Conservation (phyloP, 2,797 vertebrate species). For the Borostomias antarcticus region DNA sequence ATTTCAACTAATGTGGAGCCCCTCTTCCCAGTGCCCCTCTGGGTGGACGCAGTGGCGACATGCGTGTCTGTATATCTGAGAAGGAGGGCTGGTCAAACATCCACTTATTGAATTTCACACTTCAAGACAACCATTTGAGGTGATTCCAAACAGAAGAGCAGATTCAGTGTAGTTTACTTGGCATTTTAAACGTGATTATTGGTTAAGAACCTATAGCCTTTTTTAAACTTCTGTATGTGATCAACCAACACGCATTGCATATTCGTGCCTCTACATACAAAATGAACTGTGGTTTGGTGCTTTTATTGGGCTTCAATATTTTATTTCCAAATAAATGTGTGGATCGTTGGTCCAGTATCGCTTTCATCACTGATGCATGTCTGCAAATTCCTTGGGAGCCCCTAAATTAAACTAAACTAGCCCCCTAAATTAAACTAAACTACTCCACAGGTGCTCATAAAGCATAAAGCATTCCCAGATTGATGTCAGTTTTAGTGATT, state of each 20-base stretch:
- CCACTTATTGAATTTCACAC: constrained; percentile 26
- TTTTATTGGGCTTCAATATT: too few species aligned
- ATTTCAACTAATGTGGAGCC: neutral
- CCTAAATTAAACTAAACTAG: too few species aligned
- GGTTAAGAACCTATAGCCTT: neutral
- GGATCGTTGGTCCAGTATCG: too few species aligned
- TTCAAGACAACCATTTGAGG: neutral
- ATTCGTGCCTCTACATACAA: neutral
- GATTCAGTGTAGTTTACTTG: neutral
- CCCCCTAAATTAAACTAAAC: too few species aligned
- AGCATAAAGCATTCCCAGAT: too few species aligned
- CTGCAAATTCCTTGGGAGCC: too few species aligned
- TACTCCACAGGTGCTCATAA: too few species aligned
- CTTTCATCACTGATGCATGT: too few species aligned
- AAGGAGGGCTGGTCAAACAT: constrained; percentile 1
- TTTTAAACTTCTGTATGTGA: too few species aligned
- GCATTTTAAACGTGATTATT: neutral
- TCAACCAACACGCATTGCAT: neutral
- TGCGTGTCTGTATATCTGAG: neutral
- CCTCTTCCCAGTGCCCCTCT: neutral
- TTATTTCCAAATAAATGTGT: too few species aligned
- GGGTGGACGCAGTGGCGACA: neutral
- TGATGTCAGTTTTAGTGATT: too few species aligned
- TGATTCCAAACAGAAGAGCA: too few species aligned
- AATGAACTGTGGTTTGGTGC: neutral